Percentiles rank a stretch among this genome's conserved stretches.
phyloP scores from a whole-genome alignment of 1,140 invertebrate species.

The Tribolium castaneum region DNA sequence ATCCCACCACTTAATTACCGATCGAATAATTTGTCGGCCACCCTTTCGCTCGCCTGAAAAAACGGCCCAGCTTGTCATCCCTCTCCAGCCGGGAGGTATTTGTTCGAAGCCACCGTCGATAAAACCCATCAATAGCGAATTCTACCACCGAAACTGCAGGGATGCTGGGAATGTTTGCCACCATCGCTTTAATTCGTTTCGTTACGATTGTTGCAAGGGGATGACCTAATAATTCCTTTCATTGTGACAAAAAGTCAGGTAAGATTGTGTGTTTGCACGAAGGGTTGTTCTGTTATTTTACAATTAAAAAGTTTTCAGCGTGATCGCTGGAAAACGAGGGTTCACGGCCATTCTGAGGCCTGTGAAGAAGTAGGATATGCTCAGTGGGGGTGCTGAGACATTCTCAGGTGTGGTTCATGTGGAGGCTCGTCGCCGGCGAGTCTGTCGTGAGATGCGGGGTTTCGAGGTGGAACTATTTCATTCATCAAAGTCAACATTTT shows the following conservation, averaged over 20 bases:
- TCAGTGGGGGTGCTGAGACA: slow-evolving; percentile 53
- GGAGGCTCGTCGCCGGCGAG: slow-evolving; percentile 20
- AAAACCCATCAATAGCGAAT: slow-evolving; percentile 27
- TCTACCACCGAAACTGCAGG: slow-evolving; percentile 39
- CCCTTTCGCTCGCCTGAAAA: not conserved
- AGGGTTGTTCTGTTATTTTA: slow-evolving; percentile 40
- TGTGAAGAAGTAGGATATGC: slow-evolving; percentile 33
- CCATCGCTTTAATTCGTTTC: slow-evolving; percentile 38
- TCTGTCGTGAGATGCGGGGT: slow-evolving; percentile 35
- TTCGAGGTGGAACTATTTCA: slow-evolving; percentile 6
- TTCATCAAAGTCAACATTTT: slow-evolving; percentile 29
- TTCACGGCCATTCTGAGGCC: slow-evolving; percentile 10
- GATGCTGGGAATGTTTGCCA: slow-evolving; percentile 41
- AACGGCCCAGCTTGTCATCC: slow-evolving; percentile 15
- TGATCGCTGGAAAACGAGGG: not conserved
- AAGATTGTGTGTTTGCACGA: slow-evolving; percentile 12
- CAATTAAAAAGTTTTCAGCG: slow-evolving; percentile 36
- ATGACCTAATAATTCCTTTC: slow-evolving; percentile 37
- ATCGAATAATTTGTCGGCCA: not conserved
- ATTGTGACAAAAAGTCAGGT: slow-evolving; percentile 33
- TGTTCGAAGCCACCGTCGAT: slow-evolving; percentile 36
- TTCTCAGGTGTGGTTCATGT: slow-evolving; percentile 54
- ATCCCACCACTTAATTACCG: not conserved
- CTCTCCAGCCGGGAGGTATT: slow-evolving; percentile 28
- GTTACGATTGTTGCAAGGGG: slow-evolving; percentile 40